Conservation (phyloP, 2,797 vertebrate species). For the Epinephelus awoara region DNA sequence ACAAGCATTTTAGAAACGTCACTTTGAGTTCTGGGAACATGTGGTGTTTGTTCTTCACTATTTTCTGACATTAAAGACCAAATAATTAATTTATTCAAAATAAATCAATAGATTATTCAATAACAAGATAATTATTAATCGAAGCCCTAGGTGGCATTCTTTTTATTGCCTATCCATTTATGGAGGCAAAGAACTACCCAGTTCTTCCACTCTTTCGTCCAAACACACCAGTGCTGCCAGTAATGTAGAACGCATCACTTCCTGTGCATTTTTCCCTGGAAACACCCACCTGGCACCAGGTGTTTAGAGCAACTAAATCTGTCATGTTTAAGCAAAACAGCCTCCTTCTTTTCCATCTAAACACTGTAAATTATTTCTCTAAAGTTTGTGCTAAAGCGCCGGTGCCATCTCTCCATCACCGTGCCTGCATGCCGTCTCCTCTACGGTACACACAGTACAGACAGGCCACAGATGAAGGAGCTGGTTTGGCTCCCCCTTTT, state of each 20-base stretch:
- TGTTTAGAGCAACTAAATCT: constrained; percentile 69
- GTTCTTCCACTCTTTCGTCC: constrained; percentile 68
- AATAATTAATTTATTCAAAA: background rate
- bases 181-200: constrained; percentile 14
- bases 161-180: constrained; percentile 8
- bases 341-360: constrained; percentile 57
- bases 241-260: constrained; percentile 59
- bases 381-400: constrained; percentile 30
- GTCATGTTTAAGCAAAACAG: constrained; percentile 60
- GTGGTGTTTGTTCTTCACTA: background rate
- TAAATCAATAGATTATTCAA: background rate
- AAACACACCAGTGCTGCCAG: constrained; percentile 46
- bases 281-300: constrained; percentile 61
- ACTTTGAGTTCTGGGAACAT: background rate
- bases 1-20: background rate
- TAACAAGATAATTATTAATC: background rate
- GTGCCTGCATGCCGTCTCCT: constrained; percentile 68
- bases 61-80: background rate
- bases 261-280: constrained; percentile 60
- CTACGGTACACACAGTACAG: constrained; percentile 49
- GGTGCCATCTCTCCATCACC: constrained; percentile 57
- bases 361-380: constrained; percentile 41
- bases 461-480: constrained; percentile 42
- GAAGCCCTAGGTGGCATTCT: constrained; percentile 1
- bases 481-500: constrained; percentile 37